Evolutionary conservation across 92 coral and sea anemone genomes (phyloP).

Genomic region (Epizoanthus illoricatus): DNA sequence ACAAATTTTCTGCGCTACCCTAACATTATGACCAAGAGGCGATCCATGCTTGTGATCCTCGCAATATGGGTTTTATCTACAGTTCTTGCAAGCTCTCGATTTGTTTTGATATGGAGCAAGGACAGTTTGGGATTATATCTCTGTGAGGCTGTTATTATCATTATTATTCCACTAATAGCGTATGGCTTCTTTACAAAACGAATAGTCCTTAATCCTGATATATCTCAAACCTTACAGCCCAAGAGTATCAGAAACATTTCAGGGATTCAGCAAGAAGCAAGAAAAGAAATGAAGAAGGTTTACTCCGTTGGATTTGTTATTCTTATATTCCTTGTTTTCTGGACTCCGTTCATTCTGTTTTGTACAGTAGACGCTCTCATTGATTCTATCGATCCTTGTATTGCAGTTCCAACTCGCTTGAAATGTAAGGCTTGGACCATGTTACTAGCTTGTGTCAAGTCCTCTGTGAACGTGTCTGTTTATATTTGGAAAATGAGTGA

Average conservation of each 20-base stretch:
- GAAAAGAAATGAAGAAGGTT: constrained; percentile 30
- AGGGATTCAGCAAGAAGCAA: constrained; percentile 5
- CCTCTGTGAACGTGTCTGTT: constrained; percentile 11
- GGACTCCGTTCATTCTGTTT: constrained; percentile 9
- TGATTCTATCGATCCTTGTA: constrained; percentile 16
- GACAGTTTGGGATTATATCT: background rate
- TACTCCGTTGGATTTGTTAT: constrained; percentile 14
- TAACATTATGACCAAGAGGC: constrained; percentile 24
- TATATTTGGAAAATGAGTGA: constrained; percentile 16
- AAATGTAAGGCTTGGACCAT: background rate
- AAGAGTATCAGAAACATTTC: background rate
- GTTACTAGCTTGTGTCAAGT: constrained; percentile 9
- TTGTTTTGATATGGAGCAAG: constrained; percentile 5
- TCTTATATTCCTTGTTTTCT: background rate
- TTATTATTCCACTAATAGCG: background rate
- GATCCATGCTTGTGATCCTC: background rate
- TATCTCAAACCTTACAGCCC: background rate
- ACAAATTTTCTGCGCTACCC: background rate
- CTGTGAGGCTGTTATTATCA: background rate
- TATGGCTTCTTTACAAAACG: constrained; percentile 20
- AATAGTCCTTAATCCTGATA: background rate
- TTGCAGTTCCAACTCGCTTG: constrained; percentile 6
- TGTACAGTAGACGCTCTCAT: constrained; percentile 13
- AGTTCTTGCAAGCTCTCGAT: constrained; percentile 25
- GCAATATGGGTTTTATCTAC: constrained; percentile 33